Evolutionary conservation across 2,888 invertebrate species (phyloP).

Genomic region (Apodemia hepburni): DNA sequence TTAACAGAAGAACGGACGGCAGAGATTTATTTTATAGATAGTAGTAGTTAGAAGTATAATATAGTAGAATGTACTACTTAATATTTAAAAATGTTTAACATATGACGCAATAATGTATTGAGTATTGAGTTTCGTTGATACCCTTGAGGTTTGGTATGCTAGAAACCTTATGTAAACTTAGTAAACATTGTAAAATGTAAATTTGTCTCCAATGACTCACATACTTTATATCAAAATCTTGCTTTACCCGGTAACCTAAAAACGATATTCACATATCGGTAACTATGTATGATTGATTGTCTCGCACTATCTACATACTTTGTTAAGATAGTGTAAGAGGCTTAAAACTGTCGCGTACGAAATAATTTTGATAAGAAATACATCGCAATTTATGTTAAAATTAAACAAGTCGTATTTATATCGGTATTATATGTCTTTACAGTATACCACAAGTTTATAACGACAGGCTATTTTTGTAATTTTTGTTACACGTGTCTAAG

Average conservation of each 20-base stretch:
- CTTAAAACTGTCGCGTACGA: conserved; percentile 6
- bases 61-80: no score
- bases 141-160: no score
- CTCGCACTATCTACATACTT: conserved; percentile 20
- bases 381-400: neutral
- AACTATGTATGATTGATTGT: conserved; percentile 51
- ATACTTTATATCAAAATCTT: conserved; percentile 35
- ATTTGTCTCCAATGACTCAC: neutral
- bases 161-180: neutral
- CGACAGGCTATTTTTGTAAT: no score
- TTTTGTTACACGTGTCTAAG: no score
- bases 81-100: no score
- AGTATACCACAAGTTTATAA: no score
- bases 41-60: no score
- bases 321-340: conserved; percentile 18
- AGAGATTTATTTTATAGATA: no score
- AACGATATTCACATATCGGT: conserved; percentile 41
- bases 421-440: neutral
- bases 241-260: conserved; percentile 65
- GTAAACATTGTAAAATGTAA: neutral
- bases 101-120: no score
- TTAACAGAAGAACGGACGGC: no score
- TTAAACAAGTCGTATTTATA: neutral
- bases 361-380: conserved; percentile 9
- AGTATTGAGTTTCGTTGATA: no score